A percentile compares a stretch with the other conserved stretches of the same genome.
These are phyloP conservation scores for Schizopygopsis malacanthus DNA, from an alignment of 2,797 vertebrate genomes.

Conservation along the genomic window DNA sequence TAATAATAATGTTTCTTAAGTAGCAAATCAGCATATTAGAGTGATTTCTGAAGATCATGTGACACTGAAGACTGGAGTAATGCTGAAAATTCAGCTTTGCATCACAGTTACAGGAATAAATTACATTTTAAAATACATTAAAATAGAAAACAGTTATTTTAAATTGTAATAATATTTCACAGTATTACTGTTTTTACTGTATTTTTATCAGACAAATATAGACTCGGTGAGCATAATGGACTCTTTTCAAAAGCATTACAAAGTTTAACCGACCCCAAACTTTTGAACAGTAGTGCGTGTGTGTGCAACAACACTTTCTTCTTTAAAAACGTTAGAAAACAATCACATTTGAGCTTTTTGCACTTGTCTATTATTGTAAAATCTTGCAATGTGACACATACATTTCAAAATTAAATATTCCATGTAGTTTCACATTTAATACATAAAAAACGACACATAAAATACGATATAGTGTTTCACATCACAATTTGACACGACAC, in stretches of 20 bases:
- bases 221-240: background rate
- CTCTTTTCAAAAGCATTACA: background rate
- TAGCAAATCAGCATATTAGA: background rate
- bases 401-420: background rate
- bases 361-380: background rate
- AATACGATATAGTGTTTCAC: background rate
- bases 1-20: background rate
- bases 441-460: background rate
- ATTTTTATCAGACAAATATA: background rate
- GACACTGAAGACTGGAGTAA: background rate
- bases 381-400: background rate
- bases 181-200: background rate
- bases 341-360: background rate
- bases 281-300: background rate
- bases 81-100: background rate
- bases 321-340: background rate
- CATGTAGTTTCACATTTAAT: background rate
- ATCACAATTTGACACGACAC: background rate
- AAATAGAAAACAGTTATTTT: background rate
- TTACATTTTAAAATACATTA: background rate
- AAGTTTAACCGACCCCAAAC: background rate
- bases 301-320: background rate
- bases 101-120: background rate
- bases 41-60: background rate
- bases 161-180: background rate